Evolutionary conservation across 2,797 vertebrate species (phyloP), one percentile per base, ranked within the genome.

Genomic region (Kryptopterus vitreolus): DNA sequence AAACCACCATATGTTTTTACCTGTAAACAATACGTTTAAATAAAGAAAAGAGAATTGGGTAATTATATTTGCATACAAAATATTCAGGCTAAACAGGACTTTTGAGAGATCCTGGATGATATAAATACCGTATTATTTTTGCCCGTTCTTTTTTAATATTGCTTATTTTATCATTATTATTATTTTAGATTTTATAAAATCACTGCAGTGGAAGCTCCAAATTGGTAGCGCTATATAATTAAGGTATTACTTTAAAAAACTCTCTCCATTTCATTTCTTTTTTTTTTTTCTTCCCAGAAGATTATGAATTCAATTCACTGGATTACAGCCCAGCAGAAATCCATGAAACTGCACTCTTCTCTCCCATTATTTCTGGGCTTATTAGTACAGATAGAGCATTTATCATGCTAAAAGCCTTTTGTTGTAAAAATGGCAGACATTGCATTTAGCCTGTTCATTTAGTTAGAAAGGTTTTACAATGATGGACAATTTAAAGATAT

Each of bases 111-210:
- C 91, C 20, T 90, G 88, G 89, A 84, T 89, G 87, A 84, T 86
- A 86, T 83, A 85, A 86, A 88, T 52, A 52, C 16, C 16, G 92
- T 91, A 92, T 93, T 93, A 94, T 93, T 91, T 88, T 88, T 88
- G 88, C 87, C 88, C 87, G 87, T 88, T 90, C 91, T 93, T 93
- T 93, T 94, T 92, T 88, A 80, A 81, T 85, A 84, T 86, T 85
- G 88, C 86, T n/a, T n/a, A n/a, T n/a, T n/a, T n/a, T n/a, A n/a
- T 85, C 89, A 87, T 92, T 43, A n/a, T n/a, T n/a, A n/a, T 92
- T 91, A 91, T 92, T 92, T 91, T 88, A 88, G 91, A 91, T 92
- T 93, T 91, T 92, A 93, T 92, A 86, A 91, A 91, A 92, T 91
- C 87, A 86, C 29, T 90, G 87, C 87, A 91, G 92, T 92, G 90